Evolutionary conservation across 2,888 invertebrate genomes (phyloP).

Genomic region (Thera obeliscata): DNA sequence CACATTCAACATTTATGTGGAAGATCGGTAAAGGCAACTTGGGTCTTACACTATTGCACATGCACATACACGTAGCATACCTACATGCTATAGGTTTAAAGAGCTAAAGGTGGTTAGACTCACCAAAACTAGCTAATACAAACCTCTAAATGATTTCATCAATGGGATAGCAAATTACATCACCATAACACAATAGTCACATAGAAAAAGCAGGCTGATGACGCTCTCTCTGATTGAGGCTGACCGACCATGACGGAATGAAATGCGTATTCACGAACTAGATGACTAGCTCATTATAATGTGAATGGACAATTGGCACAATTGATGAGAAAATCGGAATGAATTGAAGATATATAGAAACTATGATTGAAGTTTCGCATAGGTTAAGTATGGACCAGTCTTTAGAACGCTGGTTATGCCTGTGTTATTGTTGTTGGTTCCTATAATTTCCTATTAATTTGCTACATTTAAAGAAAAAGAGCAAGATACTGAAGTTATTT

Average conservation of each 20-base stretch:
- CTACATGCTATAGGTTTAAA: too few species aligned
- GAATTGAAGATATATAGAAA: constrained; percentile 21
- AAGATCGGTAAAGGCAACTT: background rate
- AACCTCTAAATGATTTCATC: background rate
- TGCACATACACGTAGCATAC: too few species aligned
- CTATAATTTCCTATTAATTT: too few species aligned
- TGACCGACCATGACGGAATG: constrained; percentile 40
- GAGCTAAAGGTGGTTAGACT: background rate
- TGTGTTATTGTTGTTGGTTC: too few species aligned
- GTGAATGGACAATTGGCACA: constrained; percentile 42
- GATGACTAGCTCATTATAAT: constrained; percentile 45
- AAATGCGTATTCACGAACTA: constrained; percentile 36
- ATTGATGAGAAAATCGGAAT: constrained; percentile 44
- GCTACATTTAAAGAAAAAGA: too few species aligned
- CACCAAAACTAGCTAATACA: background rate
- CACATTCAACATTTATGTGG: background rate
- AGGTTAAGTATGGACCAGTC: background rate
- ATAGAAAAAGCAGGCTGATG: constrained; percentile 30
- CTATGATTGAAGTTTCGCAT: constrained; percentile 22
- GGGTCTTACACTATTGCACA: background rate
- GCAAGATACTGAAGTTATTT: too few species aligned
- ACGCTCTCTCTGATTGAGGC: constrained; percentile 40
- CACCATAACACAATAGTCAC: constrained; percentile 28
- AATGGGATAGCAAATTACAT: constrained; percentile 26
- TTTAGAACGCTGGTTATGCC: background rate